Percentiles rank a stretch among this genome's conserved stretches.
phyloP scores from a whole-genome alignment of 2,888 invertebrate species.

The Polyommatus iphigenia region DNA sequence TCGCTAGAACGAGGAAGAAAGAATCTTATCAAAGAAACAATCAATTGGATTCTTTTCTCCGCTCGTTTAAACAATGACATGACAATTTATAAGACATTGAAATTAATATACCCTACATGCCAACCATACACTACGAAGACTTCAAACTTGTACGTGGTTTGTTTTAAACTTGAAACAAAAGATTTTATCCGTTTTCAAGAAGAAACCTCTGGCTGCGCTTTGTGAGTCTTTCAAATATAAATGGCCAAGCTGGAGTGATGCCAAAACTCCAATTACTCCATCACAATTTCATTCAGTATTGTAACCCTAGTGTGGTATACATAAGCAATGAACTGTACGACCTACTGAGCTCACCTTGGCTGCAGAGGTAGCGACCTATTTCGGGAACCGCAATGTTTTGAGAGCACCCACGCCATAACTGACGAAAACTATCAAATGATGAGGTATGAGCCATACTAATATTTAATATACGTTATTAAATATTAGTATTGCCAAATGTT shows the following conservation, averaged over 20 bases:
- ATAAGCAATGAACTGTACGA: slow-evolving; percentile 7
- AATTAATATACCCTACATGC: not conserved
- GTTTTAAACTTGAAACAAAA: not conserved
- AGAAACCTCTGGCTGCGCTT: not conserved
- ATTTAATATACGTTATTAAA: slow-evolving; percentile 3
- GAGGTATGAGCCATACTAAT: not conserved
- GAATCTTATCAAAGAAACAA: not conserved
- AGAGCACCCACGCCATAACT: slow-evolving; percentile 12
- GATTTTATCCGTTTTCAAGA: not conserved
- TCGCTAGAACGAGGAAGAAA: not conserved
- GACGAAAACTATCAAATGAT: slow-evolving; percentile 18
- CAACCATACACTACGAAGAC: not conserved
- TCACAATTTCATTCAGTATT: slow-evolving; percentile 22
- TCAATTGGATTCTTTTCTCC: not conserved
- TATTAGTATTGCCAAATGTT: slow-evolving; percentile 7
- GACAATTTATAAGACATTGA: too few species aligned
- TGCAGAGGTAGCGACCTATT: slow-evolving; percentile 28
- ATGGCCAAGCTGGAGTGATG: slow-evolving; percentile 8
- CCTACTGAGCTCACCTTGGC: slow-evolving; percentile 18
- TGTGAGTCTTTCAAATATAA: not conserved
- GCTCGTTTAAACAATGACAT: not conserved
- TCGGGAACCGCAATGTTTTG: slow-evolving; percentile 3
- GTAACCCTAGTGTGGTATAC: slow-evolving; percentile 7
- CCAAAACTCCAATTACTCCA: slow-evolving; percentile 16
- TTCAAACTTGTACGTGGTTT: slow-evolving; percentile 3